phyloP scores from a whole-genome alignment of 2,797 vertebrate species.

The Oreonectes daqikongensis region DNA sequence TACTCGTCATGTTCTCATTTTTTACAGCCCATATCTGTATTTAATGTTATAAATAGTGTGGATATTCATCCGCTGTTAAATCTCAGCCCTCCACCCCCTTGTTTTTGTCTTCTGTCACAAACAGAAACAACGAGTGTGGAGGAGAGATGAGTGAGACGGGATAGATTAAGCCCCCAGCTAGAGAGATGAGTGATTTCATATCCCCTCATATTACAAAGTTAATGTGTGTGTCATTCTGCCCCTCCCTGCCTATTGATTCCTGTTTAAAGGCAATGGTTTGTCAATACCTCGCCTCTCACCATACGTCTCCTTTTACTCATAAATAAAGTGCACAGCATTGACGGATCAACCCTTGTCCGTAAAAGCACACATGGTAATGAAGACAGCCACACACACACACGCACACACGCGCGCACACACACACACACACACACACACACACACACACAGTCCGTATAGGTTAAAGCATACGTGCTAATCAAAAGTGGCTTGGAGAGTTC shows the following conservation, averaged over 20 bases:
- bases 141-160: constrained; percentile 4
- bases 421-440: constrained; percentile 58
- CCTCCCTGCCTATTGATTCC: constrained; percentile 79
- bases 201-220: constrained; percentile 73
- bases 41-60: constrained; percentile 37
- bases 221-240: constrained; percentile 72
- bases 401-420: constrained; percentile 31
- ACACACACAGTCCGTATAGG: constrained; percentile 29
- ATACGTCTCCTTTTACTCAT: constrained; percentile 97
- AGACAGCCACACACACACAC: constrained; percentile 76
- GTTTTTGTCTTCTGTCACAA: not conserved
- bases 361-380: constrained; percentile 95
- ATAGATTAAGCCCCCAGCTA: constrained; percentile 33
- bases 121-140: constrained; percentile 5
- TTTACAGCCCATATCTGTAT: too few species aligned
- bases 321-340: constrained; percentile 96
- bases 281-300: constrained; percentile 86
- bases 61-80: constrained; percentile 22
- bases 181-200: constrained; percentile 70
- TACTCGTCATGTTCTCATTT: too few species aligned
- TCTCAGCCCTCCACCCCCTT: not conserved
- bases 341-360: constrained; percentile 86
- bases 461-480: constrained; percentile 58
- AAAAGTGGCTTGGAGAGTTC: constrained; percentile 42
- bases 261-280: constrained; percentile 89